Evolutionary conservation across 2,888 invertebrate genomes (phyloP).

Genomic region (Argyra leucocephala): DNA sequence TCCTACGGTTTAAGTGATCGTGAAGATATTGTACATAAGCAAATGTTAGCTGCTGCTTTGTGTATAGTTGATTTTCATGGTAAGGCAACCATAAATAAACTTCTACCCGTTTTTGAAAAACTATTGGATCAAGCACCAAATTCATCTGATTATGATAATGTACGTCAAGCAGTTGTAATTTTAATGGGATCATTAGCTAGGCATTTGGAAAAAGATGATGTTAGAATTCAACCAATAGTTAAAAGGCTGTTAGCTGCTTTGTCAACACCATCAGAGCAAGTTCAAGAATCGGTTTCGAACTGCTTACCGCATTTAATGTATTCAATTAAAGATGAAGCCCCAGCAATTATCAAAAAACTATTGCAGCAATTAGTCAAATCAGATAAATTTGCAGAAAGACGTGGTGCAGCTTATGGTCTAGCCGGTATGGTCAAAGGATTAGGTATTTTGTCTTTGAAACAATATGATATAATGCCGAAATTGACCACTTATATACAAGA

Average conservation of each 20-base stretch:
- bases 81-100: constrained; percentile 63
- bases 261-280: constrained; percentile 94
- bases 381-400: constrained; percentile 71
- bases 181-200: constrained; percentile 95
- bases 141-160: constrained; percentile 79
- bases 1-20: constrained; percentile 79
- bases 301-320: constrained; percentile 90
- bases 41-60: constrained; percentile 91
- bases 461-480: constrained; percentile 90
- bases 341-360: constrained; percentile 76
- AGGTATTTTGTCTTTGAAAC: constrained; percentile 89
- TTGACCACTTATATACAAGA: constrained; percentile 89
- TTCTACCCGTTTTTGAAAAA: constrained; percentile 85
- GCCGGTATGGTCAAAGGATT: constrained; percentile 95
- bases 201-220: constrained; percentile 84
- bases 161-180: constrained; percentile 92
- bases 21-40: constrained; percentile 66
- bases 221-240: constrained; percentile 87
- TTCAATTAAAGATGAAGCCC: constrained; percentile 83
- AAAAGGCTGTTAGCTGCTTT: constrained; percentile 80
- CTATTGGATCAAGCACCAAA: constrained; percentile 90
- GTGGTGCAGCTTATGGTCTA: constrained; percentile 95
- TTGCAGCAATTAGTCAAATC: constrained; percentile 79
- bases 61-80: constrained; percentile 87
- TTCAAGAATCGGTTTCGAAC: constrained; percentile 94